Conservation (phyloP, 2,797 vertebrate genomes). For the Avahi laniger region DNA sequence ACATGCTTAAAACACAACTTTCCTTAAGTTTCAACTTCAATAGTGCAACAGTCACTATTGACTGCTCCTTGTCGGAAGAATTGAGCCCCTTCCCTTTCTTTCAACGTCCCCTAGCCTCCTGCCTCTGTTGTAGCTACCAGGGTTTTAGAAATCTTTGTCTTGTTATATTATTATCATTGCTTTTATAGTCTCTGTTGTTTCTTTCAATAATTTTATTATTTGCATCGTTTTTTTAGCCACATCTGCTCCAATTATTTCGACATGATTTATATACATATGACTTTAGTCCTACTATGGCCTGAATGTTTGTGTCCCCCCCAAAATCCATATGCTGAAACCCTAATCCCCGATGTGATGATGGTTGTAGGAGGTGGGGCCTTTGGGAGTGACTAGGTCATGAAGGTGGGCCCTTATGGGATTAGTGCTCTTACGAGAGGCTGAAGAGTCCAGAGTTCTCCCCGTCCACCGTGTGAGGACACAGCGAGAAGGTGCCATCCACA, state of each 20-base stretch:
- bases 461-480: background rate
- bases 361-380: background rate
- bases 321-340: background rate
- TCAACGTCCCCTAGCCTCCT: accelerated
- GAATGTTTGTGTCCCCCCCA: background rate
- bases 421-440: background rate
- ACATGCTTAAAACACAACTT: background rate
- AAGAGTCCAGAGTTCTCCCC: background rate
- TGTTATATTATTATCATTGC: background rate
- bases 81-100: background rate
- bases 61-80: background rate
- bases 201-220: background rate
- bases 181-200: background rate
- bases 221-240: background rate
- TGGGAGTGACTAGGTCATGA: background rate
- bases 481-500: background rate
- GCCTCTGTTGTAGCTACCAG: background rate
- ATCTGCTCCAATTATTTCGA: background rate
- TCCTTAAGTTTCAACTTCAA: background rate
- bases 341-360: background rate
- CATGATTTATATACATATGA: background rate
- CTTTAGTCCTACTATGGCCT: background rate
- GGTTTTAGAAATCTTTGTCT: background rate
- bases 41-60: background rate
- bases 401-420: background rate